These are phyloP conservation scores for Hypercompe scribonia DNA, from an alignment of 2,888 invertebrate species.

Conservation along the genomic window DNA sequence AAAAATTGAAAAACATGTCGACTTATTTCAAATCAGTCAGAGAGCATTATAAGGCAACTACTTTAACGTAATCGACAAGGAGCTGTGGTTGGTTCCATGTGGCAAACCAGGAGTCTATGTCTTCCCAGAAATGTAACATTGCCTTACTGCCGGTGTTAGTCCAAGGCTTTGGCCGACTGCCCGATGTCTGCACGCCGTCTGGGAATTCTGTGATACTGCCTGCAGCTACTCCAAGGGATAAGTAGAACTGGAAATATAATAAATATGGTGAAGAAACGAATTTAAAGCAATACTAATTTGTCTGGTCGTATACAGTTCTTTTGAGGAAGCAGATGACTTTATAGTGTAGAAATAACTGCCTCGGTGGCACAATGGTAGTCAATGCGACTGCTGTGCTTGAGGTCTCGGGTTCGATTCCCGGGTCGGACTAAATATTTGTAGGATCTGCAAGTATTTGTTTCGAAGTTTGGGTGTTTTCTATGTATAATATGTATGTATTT, in stretches of 20 bases:
- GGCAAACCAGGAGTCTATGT: slow-evolving; percentile 84
- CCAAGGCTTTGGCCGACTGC: slow-evolving; percentile 88
- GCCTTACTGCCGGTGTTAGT: slow-evolving; percentile 85
- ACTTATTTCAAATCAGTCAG: not conserved
- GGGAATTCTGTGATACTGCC: slow-evolving; percentile 90
- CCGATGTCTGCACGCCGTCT: slow-evolving; percentile 77
- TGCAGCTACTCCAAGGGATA: slow-evolving; percentile 89
- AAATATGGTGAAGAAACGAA: not conserved
- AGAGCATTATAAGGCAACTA: slow-evolving; percentile 78
- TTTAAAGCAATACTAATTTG: not conserved
- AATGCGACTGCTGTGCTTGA: too few relatives aligned
- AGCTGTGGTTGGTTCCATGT: slow-evolving; percentile 87
- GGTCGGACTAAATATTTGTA: too few relatives aligned
- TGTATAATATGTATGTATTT: too few relatives aligned
- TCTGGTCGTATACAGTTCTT: not conserved
- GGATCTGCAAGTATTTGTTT: too few relatives aligned
- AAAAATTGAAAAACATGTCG: not conserved
- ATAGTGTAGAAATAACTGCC: too few relatives aligned
- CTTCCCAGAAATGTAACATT: slow-evolving; percentile 87
- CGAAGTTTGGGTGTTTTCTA: too few relatives aligned
- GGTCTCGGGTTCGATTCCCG: too few relatives aligned
- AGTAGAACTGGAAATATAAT: slow-evolving; percentile 84
- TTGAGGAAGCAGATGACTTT: not conserved
- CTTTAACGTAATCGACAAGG: slow-evolving; percentile 87
- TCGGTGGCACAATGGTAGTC: too few relatives aligned